Conservation (phyloP, 2,797 vertebrate species). For the Epinephelus malabaricus region DNA sequence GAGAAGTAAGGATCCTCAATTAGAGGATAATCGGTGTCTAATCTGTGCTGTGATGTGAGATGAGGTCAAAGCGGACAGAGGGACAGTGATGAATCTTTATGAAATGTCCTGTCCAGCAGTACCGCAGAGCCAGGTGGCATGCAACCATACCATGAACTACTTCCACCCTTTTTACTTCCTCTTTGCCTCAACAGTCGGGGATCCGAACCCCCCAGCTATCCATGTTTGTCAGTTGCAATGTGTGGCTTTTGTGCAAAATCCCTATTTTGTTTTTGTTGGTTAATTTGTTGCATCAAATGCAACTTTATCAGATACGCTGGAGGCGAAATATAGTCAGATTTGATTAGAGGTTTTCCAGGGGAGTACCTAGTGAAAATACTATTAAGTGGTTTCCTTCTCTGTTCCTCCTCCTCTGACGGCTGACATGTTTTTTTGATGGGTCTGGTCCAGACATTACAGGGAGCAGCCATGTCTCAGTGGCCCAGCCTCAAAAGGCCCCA, state of each 20-base stretch:
- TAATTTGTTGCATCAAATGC: conserved; percentile 29
- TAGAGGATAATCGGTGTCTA: conserved; percentile 85
- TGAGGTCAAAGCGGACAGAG: conserved; percentile 85
- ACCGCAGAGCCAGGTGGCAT: conserved; percentile 69
- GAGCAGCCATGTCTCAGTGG: conserved; percentile 80
- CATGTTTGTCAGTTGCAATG: conserved; percentile 25
- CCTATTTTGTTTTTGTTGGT: conserved; percentile 25
- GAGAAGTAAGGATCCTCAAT: conserved; percentile 83
- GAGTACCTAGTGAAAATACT: conserved; percentile 59
- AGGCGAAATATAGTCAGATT: conserved; percentile 53
- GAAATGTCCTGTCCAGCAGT: conserved; percentile 80
- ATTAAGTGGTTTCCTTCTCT: conserved; percentile 69
- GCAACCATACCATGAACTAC: conserved; percentile 50
- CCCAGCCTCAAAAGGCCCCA: conserved; percentile 82
- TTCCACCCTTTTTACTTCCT: conserved; percentile 43
- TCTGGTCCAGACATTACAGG: conserved; percentile 81
- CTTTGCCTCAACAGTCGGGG: conserved; percentile 11
- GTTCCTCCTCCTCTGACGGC: conserved; percentile 69
- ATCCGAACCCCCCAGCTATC: not conserved
- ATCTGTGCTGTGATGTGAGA: conserved; percentile 84
- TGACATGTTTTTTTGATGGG: conserved; percentile 79
- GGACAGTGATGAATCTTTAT: conserved; percentile 86
- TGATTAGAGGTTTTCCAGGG: conserved; percentile 59
- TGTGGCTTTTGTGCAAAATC: conserved; percentile 36
- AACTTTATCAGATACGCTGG: conserved; percentile 39